Base-by-base conservation (phyloP, 2,113 vertebrate species). In the Tetraodon nigroviridis region DNA sequence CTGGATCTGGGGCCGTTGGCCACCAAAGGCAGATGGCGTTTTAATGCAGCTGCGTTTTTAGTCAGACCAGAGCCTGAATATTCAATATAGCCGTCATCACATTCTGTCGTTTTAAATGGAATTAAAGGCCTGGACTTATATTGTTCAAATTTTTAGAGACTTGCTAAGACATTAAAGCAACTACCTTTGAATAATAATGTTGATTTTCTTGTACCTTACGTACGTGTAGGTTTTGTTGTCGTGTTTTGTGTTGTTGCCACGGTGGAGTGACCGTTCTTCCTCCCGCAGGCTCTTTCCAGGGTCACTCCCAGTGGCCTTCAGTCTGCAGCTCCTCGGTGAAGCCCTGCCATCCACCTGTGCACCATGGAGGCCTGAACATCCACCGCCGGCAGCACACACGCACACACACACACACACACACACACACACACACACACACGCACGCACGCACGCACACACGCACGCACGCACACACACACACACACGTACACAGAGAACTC, bases 291-390 rank as follows among this genome's bases (percentile, higher is more conserved):
- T 88, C 91, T 93, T 82, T 93, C 93, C 86, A 93, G 94, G 81
- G 93, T 94, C 89, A 92, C 94, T 79, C 90, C 95, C 89, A 92
- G 94, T 78, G 95, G 93, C 88, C 93, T 97, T 83, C 96, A 95
- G 90, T 93, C 96, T 79, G 93, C 92, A 68, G 94, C 95, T 76
- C 95, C 95, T 74, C 96, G 96, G 88, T 98, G 96, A 98, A 91
- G 89, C 46, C 71, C 61, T 47, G 42, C 60, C 70, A 61, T 49
- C 67, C 61, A 61, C 57, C 67, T 51, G 61, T 64, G 78, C 85
- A 89, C 89, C 84, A 52, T 73, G 90, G 89, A 92, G 89, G 91
- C 91, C 89, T 92, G 87, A 86, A 91, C 88, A 90, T 90, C 87
- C 91, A 92, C 90, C 92, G 90, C 92, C 85, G 89, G 90, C 64